phyloP scores from a whole-genome alignment of 2,113 vertebrate species.

The Pongo abelii region DNA sequence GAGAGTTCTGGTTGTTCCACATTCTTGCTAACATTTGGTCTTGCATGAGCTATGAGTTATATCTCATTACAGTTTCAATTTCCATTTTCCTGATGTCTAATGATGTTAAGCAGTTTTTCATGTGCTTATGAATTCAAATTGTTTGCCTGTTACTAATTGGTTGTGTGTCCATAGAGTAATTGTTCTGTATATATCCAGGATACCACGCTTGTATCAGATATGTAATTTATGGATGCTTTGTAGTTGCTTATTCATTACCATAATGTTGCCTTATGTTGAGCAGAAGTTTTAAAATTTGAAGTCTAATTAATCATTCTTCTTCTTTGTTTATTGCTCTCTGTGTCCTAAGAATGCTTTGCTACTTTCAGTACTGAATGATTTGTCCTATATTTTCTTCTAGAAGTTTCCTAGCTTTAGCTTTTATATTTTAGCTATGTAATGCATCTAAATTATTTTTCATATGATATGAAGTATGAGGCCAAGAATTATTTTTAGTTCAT shows the following conservation, averaged over 20 bases:
- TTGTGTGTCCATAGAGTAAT: background rate
- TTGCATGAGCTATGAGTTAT: background rate
- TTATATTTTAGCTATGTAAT: background rate
- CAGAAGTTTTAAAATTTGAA: background rate
- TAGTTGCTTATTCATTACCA: background rate
- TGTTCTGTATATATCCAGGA: background rate
- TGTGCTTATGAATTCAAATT: background rate
- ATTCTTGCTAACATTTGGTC: background rate
- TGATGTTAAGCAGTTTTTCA: slow-evolving; percentile 11
- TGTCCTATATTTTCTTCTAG: background rate
- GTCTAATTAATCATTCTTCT: background rate
- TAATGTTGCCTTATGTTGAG: background rate
- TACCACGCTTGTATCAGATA: background rate
- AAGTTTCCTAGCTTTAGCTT: background rate
- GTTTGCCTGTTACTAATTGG: background rate
- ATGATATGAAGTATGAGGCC: background rate
- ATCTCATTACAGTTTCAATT: background rate
- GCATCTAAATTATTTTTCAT: background rate
- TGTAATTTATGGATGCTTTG: background rate
- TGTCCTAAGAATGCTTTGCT: background rate
- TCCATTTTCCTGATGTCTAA: background rate
- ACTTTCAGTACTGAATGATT: background rate
- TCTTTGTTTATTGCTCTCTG: background rate
- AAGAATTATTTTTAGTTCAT: background rate
- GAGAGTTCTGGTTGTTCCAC: background rate